Evolutionary conservation across 2,888 invertebrate species (phyloP).

Genomic region (Lumbricus terrestris): DNA sequence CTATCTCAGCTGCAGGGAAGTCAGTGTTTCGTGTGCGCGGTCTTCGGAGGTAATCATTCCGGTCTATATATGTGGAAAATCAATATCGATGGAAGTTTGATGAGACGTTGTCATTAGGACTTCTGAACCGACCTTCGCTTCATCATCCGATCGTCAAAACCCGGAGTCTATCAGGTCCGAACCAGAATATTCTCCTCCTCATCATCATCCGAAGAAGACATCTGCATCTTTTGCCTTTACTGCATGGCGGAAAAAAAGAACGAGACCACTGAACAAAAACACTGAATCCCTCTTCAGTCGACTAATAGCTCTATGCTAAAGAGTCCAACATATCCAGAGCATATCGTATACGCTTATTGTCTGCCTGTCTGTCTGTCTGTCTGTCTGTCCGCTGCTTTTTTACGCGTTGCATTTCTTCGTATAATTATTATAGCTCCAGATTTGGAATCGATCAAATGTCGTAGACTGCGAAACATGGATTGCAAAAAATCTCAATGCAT

Average conservation of each 20-base stretch:
- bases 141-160: not conserved
- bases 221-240: too few relatives aligned
- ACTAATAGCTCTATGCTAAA: not conserved
- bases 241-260: too few relatives aligned
- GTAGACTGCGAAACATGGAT: not conserved
- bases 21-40: not conserved
- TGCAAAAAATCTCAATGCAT: not conserved
- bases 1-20: not conserved
- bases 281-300: not conserved
- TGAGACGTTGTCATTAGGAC: not conserved
- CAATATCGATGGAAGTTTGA: not conserved
- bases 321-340: not conserved
- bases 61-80: not conserved
- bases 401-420: not conserved
- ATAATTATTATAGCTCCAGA: not conserved
- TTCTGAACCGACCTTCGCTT: not conserved
- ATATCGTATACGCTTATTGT: too few relatives aligned
- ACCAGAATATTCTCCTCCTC: too few relatives aligned
- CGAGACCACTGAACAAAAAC: not conserved
- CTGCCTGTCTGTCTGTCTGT: too few relatives aligned
- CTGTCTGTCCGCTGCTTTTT: not conserved
- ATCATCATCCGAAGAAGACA: too few relatives aligned
- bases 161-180: not conserved
- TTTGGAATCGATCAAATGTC: not conserved
- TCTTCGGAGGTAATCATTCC: not conserved